A percentile compares a stretch with the other conserved stretches of the same genome.
These are phyloP conservation scores for Drosophila paramelanica DNA, from an alignment of 2,888 invertebrate genomes.

Conservation along the genomic window DNA sequence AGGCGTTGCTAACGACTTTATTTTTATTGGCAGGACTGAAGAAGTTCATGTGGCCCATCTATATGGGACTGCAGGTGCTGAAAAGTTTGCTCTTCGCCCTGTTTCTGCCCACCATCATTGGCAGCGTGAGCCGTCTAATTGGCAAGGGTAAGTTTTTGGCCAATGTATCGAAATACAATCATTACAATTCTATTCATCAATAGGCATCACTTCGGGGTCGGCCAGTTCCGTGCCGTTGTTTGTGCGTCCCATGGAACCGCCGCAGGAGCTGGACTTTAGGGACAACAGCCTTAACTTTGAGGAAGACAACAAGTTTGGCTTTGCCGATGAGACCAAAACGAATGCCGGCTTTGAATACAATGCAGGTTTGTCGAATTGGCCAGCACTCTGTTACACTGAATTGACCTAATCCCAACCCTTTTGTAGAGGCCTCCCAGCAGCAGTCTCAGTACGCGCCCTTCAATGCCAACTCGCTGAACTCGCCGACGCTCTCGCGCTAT, in stretches of 20 bases:
- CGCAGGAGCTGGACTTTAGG: conserved; percentile 91
- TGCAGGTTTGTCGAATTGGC: conserved; percentile 67
- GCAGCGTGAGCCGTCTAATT: conserved; percentile 92
- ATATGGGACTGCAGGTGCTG: conserved; percentile 92
- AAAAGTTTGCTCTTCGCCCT: conserved; percentile 93
- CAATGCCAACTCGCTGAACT: conserved; percentile 73
- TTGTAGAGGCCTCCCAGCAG: conserved; percentile 85
- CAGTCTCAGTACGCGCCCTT: conserved; percentile 84
- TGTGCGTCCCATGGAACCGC: conserved; percentile 84
- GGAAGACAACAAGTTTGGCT: conserved; percentile 76
- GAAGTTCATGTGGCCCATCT: conserved; percentile 92
- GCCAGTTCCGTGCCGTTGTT: conserved; percentile 83
- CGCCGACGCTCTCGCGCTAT: conserved; percentile 84
- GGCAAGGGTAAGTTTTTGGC: conserved; percentile 89
- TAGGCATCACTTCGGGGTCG: conserved; percentile 83
- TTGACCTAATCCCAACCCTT: too few species aligned
- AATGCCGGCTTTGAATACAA: conserved; percentile 79
- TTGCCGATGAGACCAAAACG: conserved; percentile 62
- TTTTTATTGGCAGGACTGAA: conserved; percentile 91
- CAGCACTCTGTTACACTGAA: neutral
- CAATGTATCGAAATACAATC: too few species aligned
- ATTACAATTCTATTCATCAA: conserved; percentile 16
- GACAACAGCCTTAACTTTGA: conserved; percentile 88
- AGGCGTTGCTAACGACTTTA: conserved; percentile 40
- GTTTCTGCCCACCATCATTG: conserved; percentile 93